Evolutionary conservation across 2,113 vertebrate genomes (phyloP).

Genomic region (Urocitellus parryii): DNA sequence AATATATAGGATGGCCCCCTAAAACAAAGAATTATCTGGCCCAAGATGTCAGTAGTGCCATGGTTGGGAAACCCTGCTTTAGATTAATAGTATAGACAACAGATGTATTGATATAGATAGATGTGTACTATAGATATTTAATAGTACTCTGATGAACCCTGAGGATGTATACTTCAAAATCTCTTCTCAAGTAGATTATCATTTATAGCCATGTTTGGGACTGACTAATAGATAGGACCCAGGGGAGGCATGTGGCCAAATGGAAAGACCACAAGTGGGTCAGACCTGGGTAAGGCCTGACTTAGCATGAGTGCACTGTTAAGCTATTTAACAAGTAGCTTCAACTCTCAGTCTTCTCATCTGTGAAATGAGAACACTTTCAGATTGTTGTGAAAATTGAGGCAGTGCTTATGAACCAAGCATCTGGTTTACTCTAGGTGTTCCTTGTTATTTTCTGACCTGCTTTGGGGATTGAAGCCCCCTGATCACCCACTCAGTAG

Average conservation of each 20-base stretch:
- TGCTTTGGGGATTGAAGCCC: neutral
- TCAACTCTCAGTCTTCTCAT: neutral
- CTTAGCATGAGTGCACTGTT: neutral
- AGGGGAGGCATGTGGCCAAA: neutral
- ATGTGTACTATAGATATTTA: neutral
- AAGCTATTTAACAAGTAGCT: neutral
- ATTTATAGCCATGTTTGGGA: neutral
- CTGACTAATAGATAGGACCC: neutral
- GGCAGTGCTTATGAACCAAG: conserved; percentile 25
- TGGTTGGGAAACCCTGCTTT: neutral
- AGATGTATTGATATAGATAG: neutral
- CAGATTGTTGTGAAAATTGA: neutral
- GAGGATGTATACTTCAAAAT: neutral
- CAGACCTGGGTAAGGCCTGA: neutral
- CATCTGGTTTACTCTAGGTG: neutral
- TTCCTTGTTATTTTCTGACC: neutral
- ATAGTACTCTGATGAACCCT: neutral
- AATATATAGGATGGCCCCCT: neutral
- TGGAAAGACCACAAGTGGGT: neutral
- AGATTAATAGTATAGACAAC: neutral
- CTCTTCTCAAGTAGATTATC: neutral
- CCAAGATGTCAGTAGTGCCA: neutral
- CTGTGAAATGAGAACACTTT: conserved; percentile 3
- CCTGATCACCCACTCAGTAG: conserved; percentile 14
- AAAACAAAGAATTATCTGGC: neutral